Evolutionary conservation across 2,888 invertebrate genomes (phyloP).

Genomic region (Amphipoea oculea): DNA sequence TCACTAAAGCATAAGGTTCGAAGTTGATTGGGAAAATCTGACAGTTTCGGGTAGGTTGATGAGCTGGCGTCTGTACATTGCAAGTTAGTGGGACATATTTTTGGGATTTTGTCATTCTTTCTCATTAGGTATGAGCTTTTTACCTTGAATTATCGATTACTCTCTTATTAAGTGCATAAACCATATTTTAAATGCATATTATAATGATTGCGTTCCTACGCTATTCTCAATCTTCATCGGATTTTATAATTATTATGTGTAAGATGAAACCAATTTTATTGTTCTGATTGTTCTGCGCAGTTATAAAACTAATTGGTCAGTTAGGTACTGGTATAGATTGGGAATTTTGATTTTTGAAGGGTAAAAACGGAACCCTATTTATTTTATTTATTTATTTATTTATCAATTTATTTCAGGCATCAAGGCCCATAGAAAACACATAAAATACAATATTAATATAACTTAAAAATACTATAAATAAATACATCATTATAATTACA

Average conservation of each 20-base stretch:
- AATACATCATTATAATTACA: too few relatives aligned
- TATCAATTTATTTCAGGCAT: too few relatives aligned
- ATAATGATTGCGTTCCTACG: not conserved
- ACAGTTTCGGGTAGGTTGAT: too few relatives aligned
- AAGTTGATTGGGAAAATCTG: too few relatives aligned
- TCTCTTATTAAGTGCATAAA: not conserved
- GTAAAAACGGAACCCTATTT: too few relatives aligned
- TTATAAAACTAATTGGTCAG: not conserved
- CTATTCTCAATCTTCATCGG: not conserved
- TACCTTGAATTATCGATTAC: constrained; percentile 2
- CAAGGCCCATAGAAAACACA: too few relatives aligned
- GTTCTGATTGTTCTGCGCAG: constrained; percentile 2
- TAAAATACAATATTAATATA: too few relatives aligned
- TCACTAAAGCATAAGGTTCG: too few relatives aligned
- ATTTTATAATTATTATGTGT: not conserved
- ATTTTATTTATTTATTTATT: too few relatives aligned
- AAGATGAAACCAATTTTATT: constrained; percentile 2
- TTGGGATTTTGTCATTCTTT: not conserved
- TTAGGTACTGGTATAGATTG: not conserved
- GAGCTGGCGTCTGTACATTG: not conserved
- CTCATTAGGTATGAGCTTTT: not conserved
- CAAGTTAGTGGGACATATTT: not conserved
- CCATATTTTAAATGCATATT: not conserved
- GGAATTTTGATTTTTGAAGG: not conserved
- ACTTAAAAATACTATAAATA: too few relatives aligned